phyloP scores from a whole-genome alignment of 2,113 vertebrate species.

The Procavia capensis region DNA sequence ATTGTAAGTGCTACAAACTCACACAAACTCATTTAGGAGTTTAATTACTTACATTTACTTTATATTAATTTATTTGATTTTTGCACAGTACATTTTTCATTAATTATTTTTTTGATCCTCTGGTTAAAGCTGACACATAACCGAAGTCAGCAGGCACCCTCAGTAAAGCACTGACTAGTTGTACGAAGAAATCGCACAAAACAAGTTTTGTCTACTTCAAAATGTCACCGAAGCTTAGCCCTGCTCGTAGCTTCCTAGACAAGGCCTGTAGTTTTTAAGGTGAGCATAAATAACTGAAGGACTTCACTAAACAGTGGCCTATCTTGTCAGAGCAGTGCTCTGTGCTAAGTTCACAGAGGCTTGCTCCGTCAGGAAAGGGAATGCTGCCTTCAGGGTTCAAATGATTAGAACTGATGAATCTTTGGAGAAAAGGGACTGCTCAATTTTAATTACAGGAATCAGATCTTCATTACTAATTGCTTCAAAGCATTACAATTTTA shows the following conservation, averaged over 20 bases:
- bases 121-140: neutral
- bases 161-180: neutral
- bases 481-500: neutral
- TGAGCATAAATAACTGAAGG: neutral
- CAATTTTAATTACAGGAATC: constrained; percentile 40
- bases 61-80: neutral
- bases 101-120: neutral
- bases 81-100: neutral
- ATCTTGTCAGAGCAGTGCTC: neutral
- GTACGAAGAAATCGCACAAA: neutral
- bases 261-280: neutral
- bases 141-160: neutral
- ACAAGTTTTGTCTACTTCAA: neutral
- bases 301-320: neutral
- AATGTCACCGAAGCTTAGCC: neutral
- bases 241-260: neutral
- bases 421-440: constrained; percentile 34
- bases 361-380: neutral
- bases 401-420: constrained; percentile 3
- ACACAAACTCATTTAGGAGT: neutral
- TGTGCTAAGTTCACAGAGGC: neutral
- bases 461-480: constrained; percentile 30
- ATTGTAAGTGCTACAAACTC: neutral
- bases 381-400: constrained; percentile 2
- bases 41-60: constrained; percentile 23